These are phyloP conservation scores for Pomacea maculata DNA, from an alignment of 1,140 invertebrate species.

Conservation along the genomic window DNA sequence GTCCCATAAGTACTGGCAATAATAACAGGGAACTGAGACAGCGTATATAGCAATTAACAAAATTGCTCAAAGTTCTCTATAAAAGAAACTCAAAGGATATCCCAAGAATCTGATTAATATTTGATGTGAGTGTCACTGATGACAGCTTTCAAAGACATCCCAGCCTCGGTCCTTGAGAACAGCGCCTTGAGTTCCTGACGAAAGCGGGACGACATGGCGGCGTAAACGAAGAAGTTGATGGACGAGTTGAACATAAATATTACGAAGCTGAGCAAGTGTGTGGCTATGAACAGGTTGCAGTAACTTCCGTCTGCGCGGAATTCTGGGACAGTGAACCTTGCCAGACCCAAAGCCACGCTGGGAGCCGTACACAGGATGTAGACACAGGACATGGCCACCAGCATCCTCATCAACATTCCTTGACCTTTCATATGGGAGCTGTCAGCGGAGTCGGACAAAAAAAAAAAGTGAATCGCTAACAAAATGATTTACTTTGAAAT, in stretches of 20 bases:
- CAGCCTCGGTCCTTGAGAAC: too few relatives aligned
- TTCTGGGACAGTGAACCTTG: not conserved
- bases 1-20: too few relatives aligned
- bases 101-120: too few relatives aligned
- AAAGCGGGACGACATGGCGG: slow-evolving; percentile 5
- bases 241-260: slow-evolving; percentile 12
- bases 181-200: not conserved
- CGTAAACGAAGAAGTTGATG: slow-evolving; percentile 16
- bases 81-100: too few relatives aligned
- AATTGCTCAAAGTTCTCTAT: too few relatives aligned
- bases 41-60: too few relatives aligned
- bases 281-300: slow-evolving; percentile 10
- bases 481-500: too few relatives aligned
- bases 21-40: too few relatives aligned
- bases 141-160: too few relatives aligned
- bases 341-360: slow-evolving; percentile 17
- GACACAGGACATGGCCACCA: slow-evolving; percentile 17
- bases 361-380: slow-evolving; percentile 12
- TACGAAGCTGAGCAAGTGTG: not conserved
- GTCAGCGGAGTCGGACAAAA: too few relatives aligned
- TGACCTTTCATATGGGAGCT: not conserved
- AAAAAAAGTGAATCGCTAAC: too few relatives aligned
- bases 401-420: slow-evolving; percentile 2
- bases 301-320: not conserved
- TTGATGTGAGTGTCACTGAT: too few relatives aligned